A percentile compares a stretch with the other conserved stretches of the same genome.
These are phyloP conservation scores for Nipponia nippon DNA, from an alignment of 2,113 vertebrate species.

Conservation along the genomic window DNA sequence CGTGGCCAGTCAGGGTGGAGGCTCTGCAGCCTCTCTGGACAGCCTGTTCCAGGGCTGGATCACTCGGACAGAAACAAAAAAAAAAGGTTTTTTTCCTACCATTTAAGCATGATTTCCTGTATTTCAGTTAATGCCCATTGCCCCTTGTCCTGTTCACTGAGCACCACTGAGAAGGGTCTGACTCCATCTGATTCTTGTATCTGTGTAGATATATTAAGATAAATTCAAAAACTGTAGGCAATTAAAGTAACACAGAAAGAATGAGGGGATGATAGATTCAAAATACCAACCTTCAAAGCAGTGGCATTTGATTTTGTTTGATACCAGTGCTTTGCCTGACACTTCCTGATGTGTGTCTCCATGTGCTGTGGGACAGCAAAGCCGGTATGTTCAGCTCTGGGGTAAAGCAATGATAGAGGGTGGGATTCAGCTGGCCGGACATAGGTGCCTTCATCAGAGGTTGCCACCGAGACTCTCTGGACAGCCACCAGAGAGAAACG, in stretches of 20 bases:
- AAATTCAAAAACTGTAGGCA: neutral
- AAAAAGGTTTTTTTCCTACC: neutral
- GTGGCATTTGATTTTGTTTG: neutral
- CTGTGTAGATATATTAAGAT: neutral
- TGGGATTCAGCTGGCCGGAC: neutral
- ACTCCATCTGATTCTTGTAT: neutral
- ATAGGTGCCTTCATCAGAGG: neutral
- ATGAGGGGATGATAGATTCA: neutral
- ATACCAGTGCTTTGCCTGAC: neutral
- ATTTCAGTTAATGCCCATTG: neutral
- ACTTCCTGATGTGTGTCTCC: neutral
- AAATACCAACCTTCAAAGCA: neutral
- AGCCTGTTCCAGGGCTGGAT: neutral
- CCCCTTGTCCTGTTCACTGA: neutral
- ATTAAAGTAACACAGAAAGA: neutral
- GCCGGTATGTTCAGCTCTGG: neutral
- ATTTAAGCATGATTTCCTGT: neutral
- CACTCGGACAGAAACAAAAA: too few species aligned
- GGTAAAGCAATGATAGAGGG: neutral
- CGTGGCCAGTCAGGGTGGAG: neutral
- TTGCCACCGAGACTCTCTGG: neutral
- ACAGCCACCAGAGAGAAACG: neutral
- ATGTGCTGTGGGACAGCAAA: neutral
- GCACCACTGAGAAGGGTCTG: neutral
- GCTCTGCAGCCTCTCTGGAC: neutral